Evolutionary conservation across 2,797 vertebrate species (phyloP), one percentile per base, ranked within the genome.

Genomic region (Propithecus deckenii): DNA sequence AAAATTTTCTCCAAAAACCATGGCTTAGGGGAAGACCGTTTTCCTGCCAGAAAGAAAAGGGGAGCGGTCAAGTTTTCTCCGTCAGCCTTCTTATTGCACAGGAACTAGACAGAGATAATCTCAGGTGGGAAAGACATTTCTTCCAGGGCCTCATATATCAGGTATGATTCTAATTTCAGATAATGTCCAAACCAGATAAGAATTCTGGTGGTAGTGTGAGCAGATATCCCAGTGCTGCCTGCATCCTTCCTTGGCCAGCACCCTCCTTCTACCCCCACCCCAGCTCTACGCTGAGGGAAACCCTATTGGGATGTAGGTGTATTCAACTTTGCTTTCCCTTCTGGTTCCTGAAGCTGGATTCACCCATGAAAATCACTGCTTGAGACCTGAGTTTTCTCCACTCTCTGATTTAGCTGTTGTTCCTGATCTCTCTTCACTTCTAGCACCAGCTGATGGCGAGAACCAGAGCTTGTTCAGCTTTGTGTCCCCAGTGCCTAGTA

Each of bases 111-210:
- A 72, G 69, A 97, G 97, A 97, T 98, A 97, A 98, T 98, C 96
- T 97, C 93, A 59, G 38, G 90, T 97, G 96, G 81, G 92, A 97
- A 98, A 98, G 92, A 92, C 95, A 92, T 98, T 98, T 97, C 97
- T 98, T 97, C 98, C 97, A 97, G 96, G 97, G 97, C 98, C 98
- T 96, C 92, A 4, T 50, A 75, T 97, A 98, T 98, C 98, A 98
- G 95, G 96, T 97, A 96, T 18, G 98, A 99, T 98, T 99, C 98
- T 98, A 98, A 99, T 98, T 99, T 99, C 98, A 99, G 98, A 99
- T 99, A 99, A 97, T 48, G 98, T 98, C 98, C 93, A 95, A 96
- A 76, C 43, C 86, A 97, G 98, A 98, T 98, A 98, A 98, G 97
- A 98, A 93, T 71, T 52, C 91, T 95, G 80, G 57, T 88, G 0